Conservation (phyloP, 2,888 invertebrate species). For the Ametastegia equiseti region DNA sequence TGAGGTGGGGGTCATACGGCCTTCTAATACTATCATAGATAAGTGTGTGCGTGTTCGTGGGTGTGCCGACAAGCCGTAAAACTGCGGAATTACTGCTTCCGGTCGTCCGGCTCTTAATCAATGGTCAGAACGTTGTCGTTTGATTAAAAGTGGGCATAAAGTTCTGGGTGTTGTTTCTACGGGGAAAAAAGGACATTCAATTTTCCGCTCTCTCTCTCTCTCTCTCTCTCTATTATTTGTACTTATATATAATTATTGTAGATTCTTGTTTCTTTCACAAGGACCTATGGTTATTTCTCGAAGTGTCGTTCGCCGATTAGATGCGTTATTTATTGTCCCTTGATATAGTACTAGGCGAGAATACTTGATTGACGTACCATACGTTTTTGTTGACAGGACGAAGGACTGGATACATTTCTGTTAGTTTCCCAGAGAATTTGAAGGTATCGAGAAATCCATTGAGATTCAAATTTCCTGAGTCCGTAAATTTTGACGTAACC, state of each 20-base stretch:
- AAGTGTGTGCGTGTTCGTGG: slow-evolving; percentile 27
- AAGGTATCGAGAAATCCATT: slow-evolving; percentile 26
- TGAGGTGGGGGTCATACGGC: slow-evolving; percentile 17
- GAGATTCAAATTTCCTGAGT: slow-evolving; percentile 37
- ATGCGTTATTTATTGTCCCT: background rate
- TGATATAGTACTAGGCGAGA: background rate
- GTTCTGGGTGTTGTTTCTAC: slow-evolving; percentile 5
- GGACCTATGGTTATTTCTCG: background rate
- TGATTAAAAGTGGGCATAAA: slow-evolving; percentile 47
- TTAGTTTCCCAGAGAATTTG: slow-evolving; percentile 10
- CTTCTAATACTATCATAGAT: slow-evolving; percentile 7
- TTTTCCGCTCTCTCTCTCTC: slow-evolving; percentile 18
- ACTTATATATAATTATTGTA: background rate
- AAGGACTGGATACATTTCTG: slow-evolving; percentile 9
- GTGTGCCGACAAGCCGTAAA: slow-evolving; percentile 49
- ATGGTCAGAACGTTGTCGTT: slow-evolving; percentile 44
- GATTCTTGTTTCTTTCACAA: background rate
- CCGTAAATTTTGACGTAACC: slow-evolving; percentile 39
- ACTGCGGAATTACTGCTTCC: slow-evolving; percentile 50
- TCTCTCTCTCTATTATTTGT: background rate
- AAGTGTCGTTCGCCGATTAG: background rate
- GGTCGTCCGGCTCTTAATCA: slow-evolving; percentile 45
- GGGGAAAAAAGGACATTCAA: slow-evolving; percentile 27
- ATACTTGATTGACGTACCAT: background rate
- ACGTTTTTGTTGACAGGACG: background rate